Conservation (phyloP, 2,113 vertebrate species). For the Semnopithecus entellus region DNA sequence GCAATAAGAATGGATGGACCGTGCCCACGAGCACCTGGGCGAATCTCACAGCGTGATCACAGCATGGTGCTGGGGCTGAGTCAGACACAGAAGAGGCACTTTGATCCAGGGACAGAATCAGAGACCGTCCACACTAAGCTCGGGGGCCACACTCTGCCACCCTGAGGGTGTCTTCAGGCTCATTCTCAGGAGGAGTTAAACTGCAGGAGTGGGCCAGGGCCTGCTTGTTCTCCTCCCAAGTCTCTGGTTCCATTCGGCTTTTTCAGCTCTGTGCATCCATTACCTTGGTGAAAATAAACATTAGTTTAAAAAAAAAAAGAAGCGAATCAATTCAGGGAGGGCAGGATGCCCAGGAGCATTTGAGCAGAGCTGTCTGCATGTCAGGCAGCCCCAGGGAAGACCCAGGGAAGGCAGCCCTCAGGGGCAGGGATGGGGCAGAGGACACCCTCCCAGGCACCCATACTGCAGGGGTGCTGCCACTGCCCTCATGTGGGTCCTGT, state of each 20-base stretch:
- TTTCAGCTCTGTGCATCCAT: neutral
- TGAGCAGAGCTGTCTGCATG: neutral
- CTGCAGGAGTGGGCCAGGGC: too few relatives aligned
- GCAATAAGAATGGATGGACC: neutral
- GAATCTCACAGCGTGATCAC: fast-evolving
- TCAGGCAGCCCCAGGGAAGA: neutral
- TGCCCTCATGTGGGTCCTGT: too few relatives aligned
- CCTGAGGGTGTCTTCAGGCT: fast-evolving
- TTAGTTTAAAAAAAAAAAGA: neutral
- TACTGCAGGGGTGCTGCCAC: too few relatives aligned
- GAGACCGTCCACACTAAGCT: neutral
- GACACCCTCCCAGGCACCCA: neutral
- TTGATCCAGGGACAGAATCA: neutral
- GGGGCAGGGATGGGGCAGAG: neutral
- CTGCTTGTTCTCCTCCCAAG: neutral
- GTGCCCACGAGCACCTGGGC: too few relatives aligned
- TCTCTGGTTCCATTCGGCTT: neutral
- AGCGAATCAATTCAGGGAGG: neutral
- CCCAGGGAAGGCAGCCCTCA: neutral
- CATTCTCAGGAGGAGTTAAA: neutral
- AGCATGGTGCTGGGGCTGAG: neutral
- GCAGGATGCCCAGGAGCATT: neutral
- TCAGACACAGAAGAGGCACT: neutral
- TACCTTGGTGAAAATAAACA: neutral
- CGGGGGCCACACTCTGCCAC: fast-evolving